Percentiles rank a stretch among this genome's conserved stretches.
Evolutionary conservation across 1,140 invertebrate species (phyloP).

Genomic region (Myzus persicae): DNA sequence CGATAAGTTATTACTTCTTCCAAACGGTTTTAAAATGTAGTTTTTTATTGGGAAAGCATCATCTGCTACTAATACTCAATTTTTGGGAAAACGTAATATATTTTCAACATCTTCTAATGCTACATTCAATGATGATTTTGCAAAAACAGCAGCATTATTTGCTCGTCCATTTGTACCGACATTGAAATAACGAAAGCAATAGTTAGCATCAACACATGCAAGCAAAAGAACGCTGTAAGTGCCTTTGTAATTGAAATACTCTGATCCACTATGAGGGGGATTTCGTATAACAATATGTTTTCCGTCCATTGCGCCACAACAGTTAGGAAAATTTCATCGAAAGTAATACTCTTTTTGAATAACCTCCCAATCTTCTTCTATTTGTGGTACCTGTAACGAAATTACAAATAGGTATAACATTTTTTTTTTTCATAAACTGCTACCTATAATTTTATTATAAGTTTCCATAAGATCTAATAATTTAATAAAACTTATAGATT

Average conservation of each 20-base stretch:
- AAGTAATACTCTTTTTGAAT: constrained; percentile 63
- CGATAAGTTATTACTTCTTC: constrained; percentile 63
- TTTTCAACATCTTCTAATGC: constrained; percentile 63
- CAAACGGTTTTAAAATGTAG: constrained; percentile 62
- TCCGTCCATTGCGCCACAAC: constrained; percentile 66
- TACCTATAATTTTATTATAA: not conserved
- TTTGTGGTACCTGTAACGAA: constrained; percentile 60
- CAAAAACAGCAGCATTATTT: constrained; percentile 63
- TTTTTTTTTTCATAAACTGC: not conserved
- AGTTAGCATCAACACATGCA: constrained; percentile 64
- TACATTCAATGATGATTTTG: constrained; percentile 54
- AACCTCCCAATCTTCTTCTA: constrained; percentile 61
- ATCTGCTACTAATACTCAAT: not conserved
- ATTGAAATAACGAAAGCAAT: constrained; percentile 62
- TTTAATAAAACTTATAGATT: not conserved
- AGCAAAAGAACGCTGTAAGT: constrained; percentile 65
- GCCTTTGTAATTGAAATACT: constrained; percentile 68
- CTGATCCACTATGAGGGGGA: constrained; percentile 63
- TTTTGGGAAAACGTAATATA: not conserved
- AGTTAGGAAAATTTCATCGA: constrained; percentile 66
- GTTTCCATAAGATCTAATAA: not conserved
- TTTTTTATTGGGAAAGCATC: not conserved
- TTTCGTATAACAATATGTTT: constrained; percentile 64
- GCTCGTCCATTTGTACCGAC: constrained; percentile 63
- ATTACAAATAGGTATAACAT: constrained; percentile 22